These are phyloP conservation scores for Byasa hedistus DNA, from an alignment of 2,888 invertebrate genomes.

Conservation along the genomic window DNA sequence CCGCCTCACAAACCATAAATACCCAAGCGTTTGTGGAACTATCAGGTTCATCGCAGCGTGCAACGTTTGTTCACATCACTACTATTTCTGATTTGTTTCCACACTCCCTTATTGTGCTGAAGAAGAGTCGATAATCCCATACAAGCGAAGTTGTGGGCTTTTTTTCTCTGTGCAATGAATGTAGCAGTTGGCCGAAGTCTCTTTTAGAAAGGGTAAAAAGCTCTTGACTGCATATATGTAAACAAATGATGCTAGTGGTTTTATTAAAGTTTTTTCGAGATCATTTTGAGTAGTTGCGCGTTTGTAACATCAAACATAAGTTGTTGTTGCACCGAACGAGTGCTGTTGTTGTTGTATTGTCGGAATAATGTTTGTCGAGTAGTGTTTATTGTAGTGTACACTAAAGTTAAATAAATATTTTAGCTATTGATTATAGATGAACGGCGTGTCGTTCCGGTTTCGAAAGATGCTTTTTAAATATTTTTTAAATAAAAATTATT, in stretches of 20 bases:
- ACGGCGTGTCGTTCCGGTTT: no score
- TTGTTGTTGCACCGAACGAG: slow-evolving; percentile 31
- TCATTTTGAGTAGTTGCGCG: slow-evolving; percentile 32
- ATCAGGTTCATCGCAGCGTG: slow-evolving; percentile 37
- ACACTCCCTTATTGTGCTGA: slow-evolving; percentile 26
- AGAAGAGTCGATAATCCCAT: slow-evolving; percentile 21
- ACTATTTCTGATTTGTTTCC: slow-evolving; percentile 31
- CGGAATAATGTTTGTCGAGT: slow-evolving; percentile 31
- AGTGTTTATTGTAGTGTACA: slow-evolving; percentile 27
- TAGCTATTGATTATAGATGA: no score
- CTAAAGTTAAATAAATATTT: slow-evolving; percentile 5
- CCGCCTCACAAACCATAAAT: slow-evolving; percentile 44
- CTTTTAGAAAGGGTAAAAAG: slow-evolving; percentile 30
- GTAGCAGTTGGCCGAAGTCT: slow-evolving; percentile 28
- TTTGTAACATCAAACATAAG: slow-evolving; percentile 34
- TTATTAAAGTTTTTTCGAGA: slow-evolving; percentile 32
- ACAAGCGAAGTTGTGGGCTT: background rate
- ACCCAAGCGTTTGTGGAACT: slow-evolving; percentile 37
- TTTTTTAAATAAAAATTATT: no score
- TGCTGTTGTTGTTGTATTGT: slow-evolving; percentile 34
- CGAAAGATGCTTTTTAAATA: no score
- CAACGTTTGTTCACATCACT: slow-evolving; percentile 24
- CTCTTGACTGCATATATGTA: slow-evolving; percentile 36
- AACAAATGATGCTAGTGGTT: slow-evolving; percentile 33
- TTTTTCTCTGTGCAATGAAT: slow-evolving; percentile 16